Base-by-base conservation (phyloP, 2,797 vertebrate genomes). In the Sphaeramia orbicularis region DNA sequence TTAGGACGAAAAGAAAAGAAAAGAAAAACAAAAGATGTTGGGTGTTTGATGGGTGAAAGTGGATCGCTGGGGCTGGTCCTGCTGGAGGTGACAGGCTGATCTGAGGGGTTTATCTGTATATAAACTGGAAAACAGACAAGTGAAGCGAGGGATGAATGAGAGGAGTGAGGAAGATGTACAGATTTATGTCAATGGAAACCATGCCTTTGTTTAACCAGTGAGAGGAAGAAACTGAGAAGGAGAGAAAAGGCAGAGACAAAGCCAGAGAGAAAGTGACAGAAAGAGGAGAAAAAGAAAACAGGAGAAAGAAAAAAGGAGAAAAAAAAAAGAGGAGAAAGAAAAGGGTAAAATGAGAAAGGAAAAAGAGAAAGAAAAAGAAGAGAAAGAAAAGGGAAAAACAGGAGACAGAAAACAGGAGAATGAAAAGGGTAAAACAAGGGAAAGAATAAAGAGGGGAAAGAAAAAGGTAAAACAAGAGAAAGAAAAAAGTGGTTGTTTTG, bases 1-100 rank as follows among this genome's bases (percentile, higher is more conserved):
- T 65, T 70, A 76, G 84, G 81, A 38, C 64, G 50, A 66, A 69
- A 60, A 70, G n/a, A 65, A 49, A 64, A 49, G 41, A 19, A 52
- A 16, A n/a, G 10, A 6, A 14, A 24, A 18, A 50, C 53, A 36
- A 27, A 74, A 48, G 63, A 74, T 42, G 24, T 56, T 14, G 10
- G n/a, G 21, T 47, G 60, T 82, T 76, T 78, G 74, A 70, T 30
- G 70, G 16, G 55, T 78, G 81, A 78, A 87, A 86, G 78, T 66
- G 0, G 62, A 84, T 81, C 72, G n/a, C n/a, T n/a, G n/a, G n/a
- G n/a, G n/a, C n/a, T n/a, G n/a, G n/a, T n/a, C n/a, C n/a, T n/a
- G n/a, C n/a, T n/a, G n/a, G n/a, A n/a, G n/a, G n/a, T n/a, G n/a
- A n/a, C n/a, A n/a, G n/a, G n/a, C n/a, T n/a, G 15, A 19, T 48